Percentiles rank a stretch among this genome's conserved stretches.
Conservation (phyloP, 2,888 invertebrate genomes). For the Odontocerum albicorne region DNA sequence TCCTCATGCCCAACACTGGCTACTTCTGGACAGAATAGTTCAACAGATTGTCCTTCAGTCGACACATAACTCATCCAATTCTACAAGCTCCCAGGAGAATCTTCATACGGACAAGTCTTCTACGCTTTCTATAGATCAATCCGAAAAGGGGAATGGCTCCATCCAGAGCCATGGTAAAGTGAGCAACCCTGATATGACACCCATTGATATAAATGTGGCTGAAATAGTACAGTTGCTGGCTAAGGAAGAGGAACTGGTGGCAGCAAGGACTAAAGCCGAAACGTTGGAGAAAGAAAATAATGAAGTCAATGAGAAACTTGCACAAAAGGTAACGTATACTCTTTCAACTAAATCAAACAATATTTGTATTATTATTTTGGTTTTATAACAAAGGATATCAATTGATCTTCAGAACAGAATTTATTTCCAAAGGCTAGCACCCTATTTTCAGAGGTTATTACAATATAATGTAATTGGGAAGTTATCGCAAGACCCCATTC, state of each 20-base stretch:
- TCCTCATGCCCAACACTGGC: conserved; percentile 89
- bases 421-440: too few species aligned
- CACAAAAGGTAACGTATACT: conserved; percentile 76
- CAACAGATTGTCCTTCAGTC: conserved; percentile 92
- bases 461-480: too few species aligned
- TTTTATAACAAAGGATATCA: too few species aligned
- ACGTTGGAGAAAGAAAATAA: conserved; percentile 86
- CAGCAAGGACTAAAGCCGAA: conserved; percentile 83
- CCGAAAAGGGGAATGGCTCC: conserved; percentile 42
- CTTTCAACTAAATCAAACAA: too few species aligned
- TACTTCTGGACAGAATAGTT: conserved; percentile 89
- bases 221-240: conserved; percentile 88
- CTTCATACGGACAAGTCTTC: conserved; percentile 38
- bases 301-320: conserved; percentile 82
- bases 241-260: conserved; percentile 90
- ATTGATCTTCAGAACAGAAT: too few species aligned
- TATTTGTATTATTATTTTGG: too few species aligned
- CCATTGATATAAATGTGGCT: conserved; percentile 86
- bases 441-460: too few species aligned
- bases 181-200: conserved; percentile 82
- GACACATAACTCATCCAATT: conserved; percentile 40
- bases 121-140: conserved; percentile 39
- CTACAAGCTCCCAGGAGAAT: conserved; percentile 48
- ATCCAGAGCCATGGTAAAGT: conserved; percentile 43
- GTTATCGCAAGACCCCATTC: too few species aligned